Conservation (phyloP, 2,888 invertebrate species). For the Drosophila conformis region DNA sequence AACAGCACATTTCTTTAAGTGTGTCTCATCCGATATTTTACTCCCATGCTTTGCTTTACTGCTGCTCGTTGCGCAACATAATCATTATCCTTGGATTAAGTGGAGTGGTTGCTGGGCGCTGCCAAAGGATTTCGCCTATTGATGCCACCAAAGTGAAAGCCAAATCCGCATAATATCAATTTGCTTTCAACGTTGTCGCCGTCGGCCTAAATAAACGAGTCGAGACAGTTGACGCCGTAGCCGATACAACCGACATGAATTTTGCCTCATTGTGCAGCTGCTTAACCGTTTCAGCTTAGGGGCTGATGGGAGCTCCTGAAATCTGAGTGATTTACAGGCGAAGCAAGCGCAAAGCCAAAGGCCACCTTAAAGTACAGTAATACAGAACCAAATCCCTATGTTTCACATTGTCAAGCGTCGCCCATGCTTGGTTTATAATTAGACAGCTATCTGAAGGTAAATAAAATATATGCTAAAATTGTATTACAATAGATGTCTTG, state of each 20-base stretch:
- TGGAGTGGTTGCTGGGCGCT: constrained; percentile 51
- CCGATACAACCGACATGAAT: constrained; percentile 23
- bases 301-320: constrained; percentile 25
- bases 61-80: constrained; percentile 70
- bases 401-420: neutral
- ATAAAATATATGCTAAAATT: neutral
- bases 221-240: constrained; percentile 54
- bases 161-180: constrained; percentile 83
- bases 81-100: constrained; percentile 81
- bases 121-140: constrained; percentile 78
- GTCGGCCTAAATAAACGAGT: constrained; percentile 68
- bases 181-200: constrained; percentile 77
- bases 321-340: constrained; percentile 48
- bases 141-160: constrained; percentile 79
- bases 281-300: constrained; percentile 23
- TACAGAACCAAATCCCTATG: neutral
- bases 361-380: neutral
- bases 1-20: neutral
- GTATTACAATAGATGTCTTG: neutral
- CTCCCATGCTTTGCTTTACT: constrained; percentile 4
- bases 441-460: neutral
- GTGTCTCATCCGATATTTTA: constrained; percentile 13
- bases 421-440: neutral
- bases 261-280: constrained; percentile 28
- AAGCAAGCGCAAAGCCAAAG: neutral